phyloP scores from a whole-genome alignment of 2,797 vertebrate genomes.

The Acanthurus leucopareius region DNA sequence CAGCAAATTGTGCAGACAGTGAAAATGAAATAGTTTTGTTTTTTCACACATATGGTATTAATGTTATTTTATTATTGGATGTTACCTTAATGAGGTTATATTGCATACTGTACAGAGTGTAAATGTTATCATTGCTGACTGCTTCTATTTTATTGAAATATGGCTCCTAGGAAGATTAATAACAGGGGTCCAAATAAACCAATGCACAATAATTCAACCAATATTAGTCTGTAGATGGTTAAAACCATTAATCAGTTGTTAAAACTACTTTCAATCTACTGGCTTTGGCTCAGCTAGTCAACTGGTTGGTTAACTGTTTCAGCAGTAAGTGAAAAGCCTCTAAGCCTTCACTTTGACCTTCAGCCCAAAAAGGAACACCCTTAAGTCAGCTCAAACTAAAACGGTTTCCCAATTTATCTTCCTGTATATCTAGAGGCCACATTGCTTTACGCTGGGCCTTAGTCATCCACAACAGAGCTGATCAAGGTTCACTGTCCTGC shows the following conservation, averaged over 20 bases:
- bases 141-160: too few relatives aligned
- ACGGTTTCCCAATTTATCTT: constrained; percentile 5
- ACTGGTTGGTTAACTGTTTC: neutral
- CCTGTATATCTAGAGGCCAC: neutral
- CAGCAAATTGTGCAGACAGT: too few relatives aligned
- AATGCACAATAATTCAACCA: neutral
- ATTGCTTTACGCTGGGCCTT: neutral
- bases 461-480: constrained; percentile 2
- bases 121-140: too few relatives aligned
- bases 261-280: neutral
- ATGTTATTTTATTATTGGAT: neutral
- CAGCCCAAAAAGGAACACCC: neutral
- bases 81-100: too few relatives aligned
- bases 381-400: neutral
- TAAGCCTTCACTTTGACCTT: neutral
- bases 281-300: neutral
- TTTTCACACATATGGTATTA: neutral
- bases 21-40: neutral
- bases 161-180: too few relatives aligned
- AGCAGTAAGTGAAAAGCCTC: neutral
- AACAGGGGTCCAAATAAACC: neutral
- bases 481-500: neutral
- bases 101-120: too few relatives aligned
- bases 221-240: neutral
- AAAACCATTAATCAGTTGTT: neutral